Conservation (phyloP, 1,140 invertebrate species). For the Meloidogyne exigua region DNA sequence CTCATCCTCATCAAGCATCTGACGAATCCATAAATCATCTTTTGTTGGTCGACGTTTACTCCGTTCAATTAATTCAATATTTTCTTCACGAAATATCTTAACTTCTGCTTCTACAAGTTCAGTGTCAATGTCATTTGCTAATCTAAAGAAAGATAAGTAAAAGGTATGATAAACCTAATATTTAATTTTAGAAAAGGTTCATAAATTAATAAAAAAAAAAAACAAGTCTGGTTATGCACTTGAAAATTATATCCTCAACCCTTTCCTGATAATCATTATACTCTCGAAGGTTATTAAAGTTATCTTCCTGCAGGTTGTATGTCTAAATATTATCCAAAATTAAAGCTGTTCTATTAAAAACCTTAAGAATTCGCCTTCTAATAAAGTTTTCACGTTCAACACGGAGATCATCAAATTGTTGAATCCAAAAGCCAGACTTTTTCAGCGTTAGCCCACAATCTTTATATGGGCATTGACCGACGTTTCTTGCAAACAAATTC, state of each 20-base stretch:
- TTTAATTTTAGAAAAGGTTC: no score
- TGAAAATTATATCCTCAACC: constrained; percentile 78
- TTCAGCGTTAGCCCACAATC: constrained; percentile 83
- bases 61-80: constrained; percentile 83
- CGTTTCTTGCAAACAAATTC: constrained; percentile 87
- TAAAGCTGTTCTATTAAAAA: constrained; percentile 24
- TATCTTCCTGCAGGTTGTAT: constrained; percentile 86
- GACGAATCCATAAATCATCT: constrained; percentile 73
- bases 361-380: constrained; percentile 79
- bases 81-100: constrained; percentile 88
- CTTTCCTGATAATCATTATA: constrained; percentile 90
- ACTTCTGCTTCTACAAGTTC: constrained; percentile 84
- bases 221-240: background rate
- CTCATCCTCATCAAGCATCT: constrained; percentile 79
- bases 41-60: constrained; percentile 69
- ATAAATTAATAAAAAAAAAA: background rate
- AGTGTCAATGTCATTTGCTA: constrained; percentile 85
- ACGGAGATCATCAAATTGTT: constrained; percentile 89
- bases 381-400: constrained; percentile 98
- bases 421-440: constrained; percentile 84
- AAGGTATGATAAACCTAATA: no score
- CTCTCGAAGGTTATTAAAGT: constrained; percentile 77
- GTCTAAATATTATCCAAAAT: constrained; percentile 64
- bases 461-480: constrained; percentile 77
- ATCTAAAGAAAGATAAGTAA: constrained; percentile 71